Conservation (phyloP, 2,797 vertebrate genomes). For the Tokudaia tokunoshimensis region DNA sequence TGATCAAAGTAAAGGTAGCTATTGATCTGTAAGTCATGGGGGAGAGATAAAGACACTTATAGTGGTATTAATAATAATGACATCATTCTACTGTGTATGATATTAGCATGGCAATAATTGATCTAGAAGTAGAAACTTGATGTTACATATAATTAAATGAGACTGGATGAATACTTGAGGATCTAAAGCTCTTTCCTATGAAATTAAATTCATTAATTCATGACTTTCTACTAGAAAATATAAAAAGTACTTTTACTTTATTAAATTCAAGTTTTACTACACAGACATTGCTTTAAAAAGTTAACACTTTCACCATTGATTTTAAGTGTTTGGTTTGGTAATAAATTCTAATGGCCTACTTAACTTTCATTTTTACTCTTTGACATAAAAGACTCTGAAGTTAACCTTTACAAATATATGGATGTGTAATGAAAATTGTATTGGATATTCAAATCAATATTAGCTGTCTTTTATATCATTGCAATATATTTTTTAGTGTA, state of each 20-base stretch:
- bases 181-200: conserved; percentile 75
- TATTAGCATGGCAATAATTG: conserved; percentile 70
- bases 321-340: conserved; percentile 11
- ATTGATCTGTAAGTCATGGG: conserved; percentile 42
- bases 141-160: conserved; percentile 80
- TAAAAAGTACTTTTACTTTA: neutral
- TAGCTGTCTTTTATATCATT: neutral
- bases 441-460: conserved; percentile 16
- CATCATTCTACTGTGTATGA: conserved; percentile 66
- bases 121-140: conserved; percentile 80
- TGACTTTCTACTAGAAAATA: conserved; percentile 74
- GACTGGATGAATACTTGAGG: conserved; percentile 79
- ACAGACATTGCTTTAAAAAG: neutral
- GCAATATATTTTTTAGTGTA: too few relatives aligned
- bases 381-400: neutral
- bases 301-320: neutral
- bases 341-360: neutral
- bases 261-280: neutral
- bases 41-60: conserved; percentile 32
- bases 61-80: neutral
- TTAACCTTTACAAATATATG: neutral
- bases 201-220: conserved; percentile 81
- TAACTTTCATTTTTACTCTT: conserved; percentile 17
- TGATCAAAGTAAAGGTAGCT: conserved; percentile 33
- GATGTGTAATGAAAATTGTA: neutral